Base-by-base conservation (phyloP, 2,888 invertebrate species). In the Belgica antarctica region DNA sequence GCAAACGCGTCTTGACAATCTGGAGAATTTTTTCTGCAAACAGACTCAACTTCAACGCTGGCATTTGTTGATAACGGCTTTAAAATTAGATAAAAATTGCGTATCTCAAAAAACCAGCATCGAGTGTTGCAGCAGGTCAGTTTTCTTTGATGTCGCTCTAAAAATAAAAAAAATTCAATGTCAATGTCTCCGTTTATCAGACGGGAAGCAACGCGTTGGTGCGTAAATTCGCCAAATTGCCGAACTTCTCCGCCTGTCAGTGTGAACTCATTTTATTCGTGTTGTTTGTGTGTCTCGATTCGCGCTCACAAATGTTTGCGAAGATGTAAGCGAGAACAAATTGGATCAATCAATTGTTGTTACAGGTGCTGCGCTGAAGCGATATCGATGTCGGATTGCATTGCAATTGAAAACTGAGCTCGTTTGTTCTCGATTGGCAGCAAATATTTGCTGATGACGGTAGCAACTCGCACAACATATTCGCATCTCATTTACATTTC, bases 91-190 rank as follows among this genome's bases (percentile, higher is more conserved):
- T n/a, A n/a, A n/a, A n/a, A n/a, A 52, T 66, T 66, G 66, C 66
- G 66, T 66, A 66, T 47, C 66, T 41, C 41, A 41, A n/a, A 10
- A 41, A 41, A n/a, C 52, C 4, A 46, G 12, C 27, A 15, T 28
- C 27, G 52, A 57, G 68, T 68, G 68, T 68, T 68, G 68, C 34
- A 68, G 68, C 27, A 68, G 68, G 68, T 68, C 68, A 68, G 68
- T 68, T 31, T 31, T 15, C 15, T 25, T 31, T 15, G 10, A 24
- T 19, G 10, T 24, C 19, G 28, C 15, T 62, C n/a, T n/a, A n/a
- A n/a, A n/a, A n/a, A n/a, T n/a, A n/a, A n/a, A n/a, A n/a, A n/a
- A 31, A 31, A 22, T 52, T 52, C 52, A 52, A 52, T 52, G 52
- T 52, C 52, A 52, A 19, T 52, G 22, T 1, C 12, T 17, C 3